Evolutionary conservation across 2,888 invertebrate genomes (phyloP).

Genomic region (Mimas tiliae): DNA sequence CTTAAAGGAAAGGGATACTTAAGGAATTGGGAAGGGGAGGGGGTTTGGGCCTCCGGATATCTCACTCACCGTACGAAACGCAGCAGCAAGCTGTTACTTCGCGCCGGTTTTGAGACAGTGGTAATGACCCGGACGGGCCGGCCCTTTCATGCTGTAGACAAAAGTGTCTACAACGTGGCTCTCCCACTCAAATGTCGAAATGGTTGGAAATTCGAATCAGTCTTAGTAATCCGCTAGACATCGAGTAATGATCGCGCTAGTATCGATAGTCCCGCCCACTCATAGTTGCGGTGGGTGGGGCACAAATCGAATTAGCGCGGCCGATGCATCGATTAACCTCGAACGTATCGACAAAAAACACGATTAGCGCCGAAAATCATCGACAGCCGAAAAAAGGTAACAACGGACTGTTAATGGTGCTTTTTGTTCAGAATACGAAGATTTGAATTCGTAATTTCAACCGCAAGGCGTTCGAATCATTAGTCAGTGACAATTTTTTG

Average conservation of each 20-base stretch:
- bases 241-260: constrained; percentile 30
- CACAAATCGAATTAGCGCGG: constrained; percentile 81
- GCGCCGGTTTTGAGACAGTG: too few relatives aligned
- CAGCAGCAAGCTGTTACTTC: too few relatives aligned
- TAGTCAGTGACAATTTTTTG: constrained; percentile 85
- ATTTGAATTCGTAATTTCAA: constrained; percentile 84
- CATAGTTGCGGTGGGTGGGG: constrained; percentile 73
- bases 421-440: constrained; percentile 82
- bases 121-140: too few relatives aligned
- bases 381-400: constrained; percentile 81
- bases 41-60: too few relatives aligned
- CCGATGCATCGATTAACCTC: constrained; percentile 80
- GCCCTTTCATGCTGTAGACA: too few relatives aligned
- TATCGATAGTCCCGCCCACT: constrained; percentile 80
- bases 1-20: too few relatives aligned
- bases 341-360: constrained; percentile 78
- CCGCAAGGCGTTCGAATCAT: constrained; percentile 84
- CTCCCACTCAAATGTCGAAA: too few relatives aligned
- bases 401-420: constrained; percentile 79
- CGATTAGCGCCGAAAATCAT: constrained; percentile 82
- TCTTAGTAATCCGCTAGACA: constrained; percentile 14
- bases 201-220: neutral
- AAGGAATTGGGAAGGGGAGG: too few relatives aligned
- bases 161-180: too few relatives aligned
- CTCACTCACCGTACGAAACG: too few relatives aligned